Percentiles rank a stretch among this genome's conserved stretches.
phyloP scores from a whole-genome alignment of 2,113 vertebrate genomes.

The Reinhardtius hippoglossoides region DNA sequence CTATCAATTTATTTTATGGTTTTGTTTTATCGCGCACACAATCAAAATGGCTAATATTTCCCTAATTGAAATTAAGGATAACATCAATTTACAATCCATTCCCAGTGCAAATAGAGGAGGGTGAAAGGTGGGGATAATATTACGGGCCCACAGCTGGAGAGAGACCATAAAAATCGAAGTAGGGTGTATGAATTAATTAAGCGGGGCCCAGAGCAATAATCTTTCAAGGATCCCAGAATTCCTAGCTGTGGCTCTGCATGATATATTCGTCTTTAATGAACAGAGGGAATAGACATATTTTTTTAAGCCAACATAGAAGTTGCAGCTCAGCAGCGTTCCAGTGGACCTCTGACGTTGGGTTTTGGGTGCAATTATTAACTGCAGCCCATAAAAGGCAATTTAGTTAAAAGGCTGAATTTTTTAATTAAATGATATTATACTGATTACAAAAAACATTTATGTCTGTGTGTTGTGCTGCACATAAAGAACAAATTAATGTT shows the following conservation, averaged over 20 bases:
- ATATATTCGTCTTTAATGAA: constrained; percentile 72
- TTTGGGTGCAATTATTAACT: constrained; percentile 41
- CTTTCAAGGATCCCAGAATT: constrained; percentile 67
- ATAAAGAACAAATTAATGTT: constrained; percentile 4
- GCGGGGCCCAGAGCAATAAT: constrained; percentile 69
- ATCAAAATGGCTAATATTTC: constrained; percentile 15
- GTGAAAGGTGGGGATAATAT: constrained; percentile 62
- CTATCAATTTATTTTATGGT: not conserved
- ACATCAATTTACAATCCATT: constrained; percentile 28
- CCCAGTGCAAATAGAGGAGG: constrained; percentile 42
- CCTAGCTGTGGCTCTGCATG: constrained; percentile 51
- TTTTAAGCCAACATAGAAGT: constrained; percentile 36
- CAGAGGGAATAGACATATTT: constrained; percentile 62
- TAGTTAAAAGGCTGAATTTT: constrained; percentile 43
- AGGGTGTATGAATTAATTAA: constrained; percentile 78
- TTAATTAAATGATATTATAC: constrained; percentile 31
- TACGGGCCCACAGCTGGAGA: constrained; percentile 64
- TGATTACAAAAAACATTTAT: constrained; percentile 18
- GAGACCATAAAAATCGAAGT: constrained; percentile 69
- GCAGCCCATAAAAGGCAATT: constrained; percentile 31
- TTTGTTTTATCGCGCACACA: constrained; percentile 28
- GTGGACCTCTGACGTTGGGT: constrained; percentile 6
- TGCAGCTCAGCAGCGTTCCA: constrained; percentile 21
- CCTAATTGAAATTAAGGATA: constrained; percentile 65
- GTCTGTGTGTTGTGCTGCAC: not conserved